These are phyloP conservation scores for Phyllostomus discolor DNA, from an alignment of 2,113 vertebrate species.

Conservation along the genomic window DNA sequence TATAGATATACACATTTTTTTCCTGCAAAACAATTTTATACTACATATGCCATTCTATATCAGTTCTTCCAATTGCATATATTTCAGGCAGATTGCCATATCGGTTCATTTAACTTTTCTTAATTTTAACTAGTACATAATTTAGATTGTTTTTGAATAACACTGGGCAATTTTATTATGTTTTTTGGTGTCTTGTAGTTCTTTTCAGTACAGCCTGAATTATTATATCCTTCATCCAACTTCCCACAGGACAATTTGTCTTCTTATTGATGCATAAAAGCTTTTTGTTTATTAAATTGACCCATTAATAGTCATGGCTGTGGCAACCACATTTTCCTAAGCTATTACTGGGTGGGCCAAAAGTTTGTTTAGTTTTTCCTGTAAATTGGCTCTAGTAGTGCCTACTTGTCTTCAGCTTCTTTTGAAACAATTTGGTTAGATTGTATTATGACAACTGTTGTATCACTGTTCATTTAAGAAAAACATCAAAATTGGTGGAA, in stretches of 20 bases:
- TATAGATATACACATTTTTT: background rate
- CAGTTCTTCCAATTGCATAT: background rate
- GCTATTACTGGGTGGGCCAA: background rate
- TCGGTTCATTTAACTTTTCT: background rate
- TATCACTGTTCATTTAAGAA: too few species aligned
- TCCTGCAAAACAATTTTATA: background rate
- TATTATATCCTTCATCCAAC: background rate
- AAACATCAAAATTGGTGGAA: too few species aligned
- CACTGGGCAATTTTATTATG: background rate
- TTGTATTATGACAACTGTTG: too few species aligned
- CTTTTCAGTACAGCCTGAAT: background rate
- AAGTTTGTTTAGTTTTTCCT: too few species aligned
- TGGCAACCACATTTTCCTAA: background rate
- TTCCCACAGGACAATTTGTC: background rate
- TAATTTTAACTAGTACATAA: background rate
- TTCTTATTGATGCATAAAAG: background rate
- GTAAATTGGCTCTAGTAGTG: too few species aligned
- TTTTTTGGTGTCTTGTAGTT: background rate
- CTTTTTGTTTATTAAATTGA: background rate
- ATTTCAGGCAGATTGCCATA: background rate
- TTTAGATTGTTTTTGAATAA: background rate
- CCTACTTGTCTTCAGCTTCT: too few species aligned
- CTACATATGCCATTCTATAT: background rate
- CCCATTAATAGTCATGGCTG: background rate
- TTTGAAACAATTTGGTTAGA: too few species aligned